phyloP scores from a whole-genome alignment of 2,888 invertebrate genomes.

The Plagodis pulveraria region DNA sequence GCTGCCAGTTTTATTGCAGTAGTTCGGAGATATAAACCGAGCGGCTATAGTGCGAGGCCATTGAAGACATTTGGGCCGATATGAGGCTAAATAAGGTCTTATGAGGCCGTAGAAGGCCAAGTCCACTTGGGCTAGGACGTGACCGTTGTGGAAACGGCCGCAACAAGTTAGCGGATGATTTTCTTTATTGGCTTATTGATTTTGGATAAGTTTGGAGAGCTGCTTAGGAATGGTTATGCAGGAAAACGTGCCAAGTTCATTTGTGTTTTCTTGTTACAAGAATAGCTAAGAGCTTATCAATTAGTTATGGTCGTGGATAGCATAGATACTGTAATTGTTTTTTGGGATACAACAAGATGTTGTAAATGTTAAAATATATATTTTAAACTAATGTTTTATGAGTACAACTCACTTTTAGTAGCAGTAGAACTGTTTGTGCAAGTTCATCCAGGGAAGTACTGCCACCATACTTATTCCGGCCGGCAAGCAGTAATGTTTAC shows the following conservation, averaged over 20 bases:
- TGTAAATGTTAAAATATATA: too few relatives aligned
- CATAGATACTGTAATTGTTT: too few relatives aligned
- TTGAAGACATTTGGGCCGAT: conserved; percentile 12
- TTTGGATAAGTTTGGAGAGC: conserved; percentile 13
- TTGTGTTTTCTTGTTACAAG: too few relatives aligned
- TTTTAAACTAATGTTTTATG: too few relatives aligned
- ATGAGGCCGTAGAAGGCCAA: conserved; percentile 10
- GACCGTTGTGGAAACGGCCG: conserved; percentile 21
- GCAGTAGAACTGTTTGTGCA: too few relatives aligned
- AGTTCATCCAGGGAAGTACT: too few relatives aligned
- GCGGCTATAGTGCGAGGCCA: conserved; percentile 18
- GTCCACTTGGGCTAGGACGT: conserved; percentile 22
- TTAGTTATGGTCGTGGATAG: too few relatives aligned
- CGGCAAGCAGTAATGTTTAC: too few relatives aligned
- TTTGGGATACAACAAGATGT: too few relatives aligned
- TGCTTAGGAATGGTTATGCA: conserved; percentile 2
- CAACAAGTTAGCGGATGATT: conserved; percentile 29
- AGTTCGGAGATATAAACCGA: conserved; percentile 29
- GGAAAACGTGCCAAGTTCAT: conserved; percentile 1
- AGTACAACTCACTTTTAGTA: too few relatives aligned
- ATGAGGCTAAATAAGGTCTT: conserved; percentile 8
- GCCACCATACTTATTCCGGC: too few relatives aligned
- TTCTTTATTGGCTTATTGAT: conserved; percentile 28
- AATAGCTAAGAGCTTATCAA: too few relatives aligned
- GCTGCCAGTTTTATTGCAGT: conserved; percentile 35